These are phyloP conservation scores for Trichogramma dendrolimi DNA, from an alignment of 2,888 invertebrate genomes.

Conservation along the genomic window DNA sequence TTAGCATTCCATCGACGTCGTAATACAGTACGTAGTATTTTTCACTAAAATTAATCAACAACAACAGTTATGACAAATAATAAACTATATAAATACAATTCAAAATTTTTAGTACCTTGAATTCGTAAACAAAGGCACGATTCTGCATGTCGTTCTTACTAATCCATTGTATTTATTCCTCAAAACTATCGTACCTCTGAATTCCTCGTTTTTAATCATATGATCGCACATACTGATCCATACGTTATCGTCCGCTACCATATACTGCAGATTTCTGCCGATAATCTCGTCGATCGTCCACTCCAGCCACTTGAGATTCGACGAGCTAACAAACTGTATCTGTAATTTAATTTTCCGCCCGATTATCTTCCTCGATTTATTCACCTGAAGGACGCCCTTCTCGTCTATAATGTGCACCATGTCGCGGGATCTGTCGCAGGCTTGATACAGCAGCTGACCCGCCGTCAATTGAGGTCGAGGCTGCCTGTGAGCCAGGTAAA, in stretches of 20 bases:
- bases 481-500: conserved; percentile 73
- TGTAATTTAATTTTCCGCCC: neutral
- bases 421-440: conserved; percentile 82
- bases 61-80: too few species aligned
- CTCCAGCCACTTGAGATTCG: conserved; percentile 79
- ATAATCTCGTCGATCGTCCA: conserved; percentile 62
- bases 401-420: conserved; percentile 85
- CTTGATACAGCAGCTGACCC: conserved; percentile 75
- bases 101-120: conserved; percentile 39
- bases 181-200: conserved; percentile 70
- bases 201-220: conserved; percentile 61
- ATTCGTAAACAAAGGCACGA: conserved; percentile 68
- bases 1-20: too few species aligned
- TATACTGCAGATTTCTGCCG: conserved; percentile 60
- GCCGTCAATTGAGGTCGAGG: conserved; percentile 75
- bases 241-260: conserved; percentile 56
- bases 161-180: conserved; percentile 74
- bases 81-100: neutral
- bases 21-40: too few species aligned
- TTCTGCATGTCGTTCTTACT: conserved; percentile 73
- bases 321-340: conserved; percentile 78
- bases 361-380: too few species aligned
- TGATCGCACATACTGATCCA: conserved; percentile 59
- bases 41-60: too few species aligned
- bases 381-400: conserved; percentile 74